Evolutionary conservation across 2,113 vertebrate species (phyloP).

Genomic region (Oryzias woworae): DNA sequence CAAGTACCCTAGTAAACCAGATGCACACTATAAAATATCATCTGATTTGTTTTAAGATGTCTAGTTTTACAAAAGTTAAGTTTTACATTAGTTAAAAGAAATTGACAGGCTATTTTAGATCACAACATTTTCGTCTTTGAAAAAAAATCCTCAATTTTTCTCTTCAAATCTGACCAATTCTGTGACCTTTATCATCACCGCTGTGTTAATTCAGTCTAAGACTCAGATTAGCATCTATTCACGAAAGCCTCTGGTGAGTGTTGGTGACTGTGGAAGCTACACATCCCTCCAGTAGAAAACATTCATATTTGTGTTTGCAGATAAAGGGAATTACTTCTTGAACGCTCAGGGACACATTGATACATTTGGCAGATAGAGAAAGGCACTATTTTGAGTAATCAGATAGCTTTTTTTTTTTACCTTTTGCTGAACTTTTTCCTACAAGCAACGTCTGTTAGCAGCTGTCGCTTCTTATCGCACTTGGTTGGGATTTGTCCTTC

Average conservation of each 20-base stretch:
- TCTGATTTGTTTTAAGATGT: no score
- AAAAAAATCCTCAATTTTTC: conserved; percentile 52
- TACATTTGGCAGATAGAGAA: conserved; percentile 70
- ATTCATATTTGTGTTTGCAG: conserved; percentile 73
- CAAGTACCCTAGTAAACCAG: no score
- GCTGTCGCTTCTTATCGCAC: conserved; percentile 60
- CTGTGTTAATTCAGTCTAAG: conserved; percentile 25
- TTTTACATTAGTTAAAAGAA: no score
- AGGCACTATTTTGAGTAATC: conserved; percentile 58
- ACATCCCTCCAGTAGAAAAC: conserved; percentile 62
- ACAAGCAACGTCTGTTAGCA: conserved; percentile 60
- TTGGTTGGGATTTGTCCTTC: conserved; percentile 62
- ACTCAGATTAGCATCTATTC: conserved; percentile 42
- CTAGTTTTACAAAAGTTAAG: no score
- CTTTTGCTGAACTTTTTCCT: conserved; percentile 55
- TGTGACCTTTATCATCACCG: conserved; percentile 46
- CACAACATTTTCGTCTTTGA: conserved; percentile 40
- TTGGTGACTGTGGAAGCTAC: conserved; percentile 51
- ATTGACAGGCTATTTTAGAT: conserved; percentile 15
- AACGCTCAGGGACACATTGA: conserved; percentile 73
- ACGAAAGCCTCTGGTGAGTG: conserved; percentile 59
- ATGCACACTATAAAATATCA: no score
- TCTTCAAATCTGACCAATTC: conserved; percentile 28
- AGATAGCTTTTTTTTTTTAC: conserved; percentile 53
- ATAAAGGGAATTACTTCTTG: conserved; percentile 76